These are phyloP conservation scores for Leguminivora glycinivorella DNA, from an alignment of 1,140 invertebrate genomes.

Conservation along the genomic window DNA sequence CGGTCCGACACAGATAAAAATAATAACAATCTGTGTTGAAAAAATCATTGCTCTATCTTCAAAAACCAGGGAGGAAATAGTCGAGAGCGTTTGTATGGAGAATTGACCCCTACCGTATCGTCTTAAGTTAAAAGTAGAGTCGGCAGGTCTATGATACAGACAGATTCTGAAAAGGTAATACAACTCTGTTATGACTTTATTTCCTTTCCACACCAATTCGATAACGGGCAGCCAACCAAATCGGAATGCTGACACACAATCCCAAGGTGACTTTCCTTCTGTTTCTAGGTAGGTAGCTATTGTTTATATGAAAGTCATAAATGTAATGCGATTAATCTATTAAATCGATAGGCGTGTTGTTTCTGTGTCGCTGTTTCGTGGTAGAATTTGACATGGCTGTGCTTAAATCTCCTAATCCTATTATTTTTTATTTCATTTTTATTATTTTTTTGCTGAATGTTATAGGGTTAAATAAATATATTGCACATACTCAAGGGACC, in stretches of 20 bases:
- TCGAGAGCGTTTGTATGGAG: no score
- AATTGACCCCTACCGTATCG: no score
- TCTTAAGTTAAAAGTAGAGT: not conserved
- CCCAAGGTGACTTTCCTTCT: not conserved
- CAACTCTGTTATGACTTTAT: not conserved
- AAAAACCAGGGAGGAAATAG: no score
- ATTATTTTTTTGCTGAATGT: not conserved
- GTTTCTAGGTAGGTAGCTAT: not conserved
- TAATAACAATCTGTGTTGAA: no score
- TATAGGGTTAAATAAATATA: no score
- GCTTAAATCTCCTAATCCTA: not conserved
- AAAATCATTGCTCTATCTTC: no score
- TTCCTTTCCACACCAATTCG: not conserved
- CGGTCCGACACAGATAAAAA: no score
- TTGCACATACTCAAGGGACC: no score
- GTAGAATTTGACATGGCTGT: not conserved
- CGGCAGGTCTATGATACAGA: not conserved
- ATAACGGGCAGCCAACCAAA: not conserved
- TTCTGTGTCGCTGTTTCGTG: not conserved
- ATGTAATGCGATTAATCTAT: not conserved
- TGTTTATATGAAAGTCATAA: not conserved
- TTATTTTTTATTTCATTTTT: not conserved
- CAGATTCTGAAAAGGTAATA: conserved; percentile 1
- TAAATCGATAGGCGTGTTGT: not conserved
- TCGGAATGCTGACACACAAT: not conserved